Evolutionary conservation across 2,888 invertebrate species (phyloP).

Genomic region (Dryococelus australis): DNA sequence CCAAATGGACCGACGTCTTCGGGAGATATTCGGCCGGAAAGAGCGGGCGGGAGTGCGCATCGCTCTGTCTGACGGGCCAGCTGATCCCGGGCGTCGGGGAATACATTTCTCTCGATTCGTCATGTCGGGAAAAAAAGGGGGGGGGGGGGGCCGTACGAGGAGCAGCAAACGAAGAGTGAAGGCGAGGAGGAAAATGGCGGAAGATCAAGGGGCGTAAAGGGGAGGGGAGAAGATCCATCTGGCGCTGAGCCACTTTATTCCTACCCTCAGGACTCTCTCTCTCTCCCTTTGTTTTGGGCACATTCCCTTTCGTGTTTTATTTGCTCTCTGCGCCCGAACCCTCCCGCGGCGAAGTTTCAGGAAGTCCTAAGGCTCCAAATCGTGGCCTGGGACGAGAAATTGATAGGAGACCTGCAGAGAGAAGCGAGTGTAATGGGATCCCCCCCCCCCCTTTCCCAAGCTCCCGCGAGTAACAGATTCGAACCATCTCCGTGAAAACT

Average conservation of each 20-base stretch:
- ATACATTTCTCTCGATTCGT: constrained; percentile 16
- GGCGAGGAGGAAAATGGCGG: background rate
- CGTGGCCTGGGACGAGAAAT: constrained; percentile 2
- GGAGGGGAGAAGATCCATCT: constrained; percentile 21
- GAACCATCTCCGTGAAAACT: constrained; percentile 16
- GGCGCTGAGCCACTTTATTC: constrained; percentile 30
- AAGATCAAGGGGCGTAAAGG: background rate
- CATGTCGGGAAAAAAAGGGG: too few relatives aligned
- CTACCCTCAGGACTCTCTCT: background rate
- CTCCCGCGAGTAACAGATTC: background rate
- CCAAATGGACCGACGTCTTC: background rate
- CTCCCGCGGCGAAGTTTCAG: background rate
- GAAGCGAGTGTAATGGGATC: background rate
- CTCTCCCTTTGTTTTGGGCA: background rate
- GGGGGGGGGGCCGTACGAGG: background rate
- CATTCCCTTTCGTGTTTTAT: background rate
- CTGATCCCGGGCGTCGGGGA: background rate
- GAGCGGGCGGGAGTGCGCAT: background rate
- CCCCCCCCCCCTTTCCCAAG: background rate
- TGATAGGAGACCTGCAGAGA: background rate
- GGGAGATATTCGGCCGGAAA: background rate
- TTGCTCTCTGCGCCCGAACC: background rate
- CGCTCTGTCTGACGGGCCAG: background rate
- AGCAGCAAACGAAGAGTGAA: constrained; percentile 20
- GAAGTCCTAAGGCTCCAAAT: constrained; percentile 16